These are phyloP conservation scores for Prionailurus viverrinus DNA, from an alignment of 2,113 vertebrate species.

Conservation along the genomic window DNA sequence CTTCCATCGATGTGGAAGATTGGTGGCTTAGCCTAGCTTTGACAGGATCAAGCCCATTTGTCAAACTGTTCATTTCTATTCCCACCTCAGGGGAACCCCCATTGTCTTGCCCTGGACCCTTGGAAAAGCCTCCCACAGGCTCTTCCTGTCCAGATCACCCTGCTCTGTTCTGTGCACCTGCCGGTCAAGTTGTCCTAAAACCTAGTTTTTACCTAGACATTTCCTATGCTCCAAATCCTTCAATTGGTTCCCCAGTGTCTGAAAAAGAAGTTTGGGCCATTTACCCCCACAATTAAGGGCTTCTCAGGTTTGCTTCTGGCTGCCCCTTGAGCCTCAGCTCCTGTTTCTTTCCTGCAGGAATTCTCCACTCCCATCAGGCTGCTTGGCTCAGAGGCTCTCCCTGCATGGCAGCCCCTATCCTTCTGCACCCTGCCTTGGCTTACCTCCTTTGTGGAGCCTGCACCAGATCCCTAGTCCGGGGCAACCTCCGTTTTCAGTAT, in stretches of 20 bases:
- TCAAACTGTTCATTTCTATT: neutral
- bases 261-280: neutral
- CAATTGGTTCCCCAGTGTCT: neutral
- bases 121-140: neutral
- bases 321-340: neutral
- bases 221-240: neutral
- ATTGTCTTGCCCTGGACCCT: neutral
- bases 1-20: neutral
- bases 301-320: fast-evolving
- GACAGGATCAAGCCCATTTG: neutral
- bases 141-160: neutral
- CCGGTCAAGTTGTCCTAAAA: neutral
- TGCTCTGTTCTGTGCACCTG: neutral
- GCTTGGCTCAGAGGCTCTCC: neutral
- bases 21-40: neutral
- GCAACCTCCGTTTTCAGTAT: neutral
- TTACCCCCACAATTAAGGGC: neutral
- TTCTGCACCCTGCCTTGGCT: neutral
- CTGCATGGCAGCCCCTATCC: neutral
- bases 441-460: neutral
- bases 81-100: neutral
- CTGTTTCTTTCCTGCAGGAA: neutral
- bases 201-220: neutral
- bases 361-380: too few species aligned
- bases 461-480: fast-evolving